Evolutionary conservation across 2,888 invertebrate species (phyloP).

Genomic region (Ectemnius lituratus): DNA sequence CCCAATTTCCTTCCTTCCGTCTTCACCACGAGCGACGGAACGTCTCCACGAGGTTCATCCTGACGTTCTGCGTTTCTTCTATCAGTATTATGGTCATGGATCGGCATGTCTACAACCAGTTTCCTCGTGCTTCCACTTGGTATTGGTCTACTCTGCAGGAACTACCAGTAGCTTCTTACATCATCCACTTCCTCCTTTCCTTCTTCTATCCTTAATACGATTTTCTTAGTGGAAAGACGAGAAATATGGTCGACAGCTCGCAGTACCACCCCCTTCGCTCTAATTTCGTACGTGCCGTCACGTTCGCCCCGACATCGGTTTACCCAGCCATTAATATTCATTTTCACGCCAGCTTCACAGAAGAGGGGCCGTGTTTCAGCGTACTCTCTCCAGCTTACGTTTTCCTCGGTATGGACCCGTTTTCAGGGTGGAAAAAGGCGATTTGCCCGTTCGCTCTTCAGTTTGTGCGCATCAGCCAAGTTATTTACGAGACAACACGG

Average conservation of each 20-base stretch:
- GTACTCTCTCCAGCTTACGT: background rate
- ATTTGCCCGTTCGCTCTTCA: conserved; percentile 16
- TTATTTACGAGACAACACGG: conserved; percentile 46
- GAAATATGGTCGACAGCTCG: background rate
- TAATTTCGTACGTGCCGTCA: too few species aligned
- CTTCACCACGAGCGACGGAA: conserved; percentile 5
- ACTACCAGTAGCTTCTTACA: background rate
- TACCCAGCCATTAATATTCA: conserved; percentile 1
- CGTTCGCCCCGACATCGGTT: background rate
- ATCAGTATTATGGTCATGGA: conserved; percentile 20
- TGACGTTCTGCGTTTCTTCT: conserved; percentile 44
- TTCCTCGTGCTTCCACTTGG: background rate
- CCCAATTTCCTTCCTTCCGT: conserved; percentile 21
- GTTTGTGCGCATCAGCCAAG: conserved; percentile 18
- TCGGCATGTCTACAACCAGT: background rate
- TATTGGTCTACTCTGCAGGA: background rate
- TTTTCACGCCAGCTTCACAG: background rate
- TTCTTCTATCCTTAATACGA: too few species aligned
- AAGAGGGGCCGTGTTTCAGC: background rate
- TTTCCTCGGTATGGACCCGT: too few species aligned
- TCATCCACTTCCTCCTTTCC: too few species aligned
- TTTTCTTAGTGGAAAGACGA: background rate
- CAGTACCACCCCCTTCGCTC: background rate
- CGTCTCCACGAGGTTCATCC: conserved; percentile 30
- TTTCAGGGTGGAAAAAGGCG: background rate